A percentile compares a stretch with the other conserved stretches of the same genome.
These are phyloP conservation scores for Etheostoma spectabile DNA, from an alignment of 2,113 vertebrate genomes.

Conservation along the genomic window DNA sequence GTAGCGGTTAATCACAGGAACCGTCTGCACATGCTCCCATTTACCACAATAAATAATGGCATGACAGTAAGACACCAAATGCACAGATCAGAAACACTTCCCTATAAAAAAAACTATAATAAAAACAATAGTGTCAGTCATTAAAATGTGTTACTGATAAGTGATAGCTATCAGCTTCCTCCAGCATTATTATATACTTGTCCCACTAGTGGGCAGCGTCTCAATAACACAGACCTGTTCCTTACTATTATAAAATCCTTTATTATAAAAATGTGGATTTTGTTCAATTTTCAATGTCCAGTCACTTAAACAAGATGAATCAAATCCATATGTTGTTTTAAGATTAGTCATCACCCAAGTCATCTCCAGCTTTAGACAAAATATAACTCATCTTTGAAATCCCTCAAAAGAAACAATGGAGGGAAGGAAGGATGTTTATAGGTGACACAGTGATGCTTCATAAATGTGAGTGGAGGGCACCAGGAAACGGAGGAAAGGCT, in stretches of 20 bases:
- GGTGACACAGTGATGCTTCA: slow-evolving; percentile 49
- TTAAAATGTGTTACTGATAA: not conserved
- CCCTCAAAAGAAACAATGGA: slow-evolving; percentile 62
- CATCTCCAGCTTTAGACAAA: slow-evolving; percentile 30
- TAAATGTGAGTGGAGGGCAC: slow-evolving; percentile 49
- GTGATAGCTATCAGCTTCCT: not conserved
- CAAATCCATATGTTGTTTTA: slow-evolving; percentile 22
- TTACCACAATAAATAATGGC: not conserved
- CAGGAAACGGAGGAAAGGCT: slow-evolving; percentile 68
- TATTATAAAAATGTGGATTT: not conserved
- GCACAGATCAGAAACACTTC: not conserved
- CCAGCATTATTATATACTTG: not conserved
- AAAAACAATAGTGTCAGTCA: not conserved
- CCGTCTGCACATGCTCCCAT: not conserved
- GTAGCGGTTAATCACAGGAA: not conserved
- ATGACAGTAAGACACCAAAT: not conserved
- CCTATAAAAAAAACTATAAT: too few relatives aligned
- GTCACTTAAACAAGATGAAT: slow-evolving; percentile 18
- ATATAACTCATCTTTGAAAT: slow-evolving; percentile 56
- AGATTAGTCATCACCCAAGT: slow-evolving; percentile 39
- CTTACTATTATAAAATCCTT: not conserved
- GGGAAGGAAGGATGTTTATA: slow-evolving; percentile 74
- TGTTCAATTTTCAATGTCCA: not conserved
- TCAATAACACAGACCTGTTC: not conserved
- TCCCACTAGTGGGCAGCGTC: slow-evolving; percentile 59